Conservation (phyloP, 2,113 vertebrate genomes). For the Emydura subglobosa region DNA sequence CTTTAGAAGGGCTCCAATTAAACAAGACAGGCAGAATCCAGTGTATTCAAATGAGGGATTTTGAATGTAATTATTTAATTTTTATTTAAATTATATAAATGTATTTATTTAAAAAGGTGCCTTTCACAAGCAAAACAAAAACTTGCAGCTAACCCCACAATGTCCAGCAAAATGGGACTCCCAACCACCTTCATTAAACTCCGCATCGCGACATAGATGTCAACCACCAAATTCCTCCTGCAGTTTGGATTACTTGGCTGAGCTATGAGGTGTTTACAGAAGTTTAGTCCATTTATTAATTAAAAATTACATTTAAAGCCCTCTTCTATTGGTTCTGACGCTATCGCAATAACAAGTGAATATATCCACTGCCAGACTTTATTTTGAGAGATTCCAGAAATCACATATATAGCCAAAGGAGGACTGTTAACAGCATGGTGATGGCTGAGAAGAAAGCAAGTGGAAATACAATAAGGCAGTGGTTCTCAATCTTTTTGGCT, state of each 20-base stretch:
- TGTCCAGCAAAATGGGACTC: background rate
- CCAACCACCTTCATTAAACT: background rate
- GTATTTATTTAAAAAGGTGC: background rate
- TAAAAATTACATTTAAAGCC: background rate
- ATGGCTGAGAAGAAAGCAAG: background rate
- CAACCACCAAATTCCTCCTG: background rate
- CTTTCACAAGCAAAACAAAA: background rate
- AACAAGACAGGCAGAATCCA: background rate
- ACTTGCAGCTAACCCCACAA: background rate
- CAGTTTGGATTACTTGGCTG: background rate
- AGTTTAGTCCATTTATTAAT: background rate
- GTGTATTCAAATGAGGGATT: background rate
- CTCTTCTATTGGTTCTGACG: background rate
- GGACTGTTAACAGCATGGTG: background rate
- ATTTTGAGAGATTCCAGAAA: background rate
- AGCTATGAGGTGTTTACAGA: background rate
- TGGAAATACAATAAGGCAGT: background rate
- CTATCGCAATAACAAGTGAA: background rate
- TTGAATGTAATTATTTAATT: background rate
- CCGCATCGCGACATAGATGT: background rate
- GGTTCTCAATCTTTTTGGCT: too few relatives aligned
- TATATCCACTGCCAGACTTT: background rate
- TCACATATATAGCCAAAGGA: background rate
- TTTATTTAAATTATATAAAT: background rate
- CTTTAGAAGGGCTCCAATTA: background rate